Percentiles rank a stretch among this genome's conserved stretches.
phyloP scores from a whole-genome alignment of 2,113 vertebrate species.

The Phoxinus phoxinus region DNA sequence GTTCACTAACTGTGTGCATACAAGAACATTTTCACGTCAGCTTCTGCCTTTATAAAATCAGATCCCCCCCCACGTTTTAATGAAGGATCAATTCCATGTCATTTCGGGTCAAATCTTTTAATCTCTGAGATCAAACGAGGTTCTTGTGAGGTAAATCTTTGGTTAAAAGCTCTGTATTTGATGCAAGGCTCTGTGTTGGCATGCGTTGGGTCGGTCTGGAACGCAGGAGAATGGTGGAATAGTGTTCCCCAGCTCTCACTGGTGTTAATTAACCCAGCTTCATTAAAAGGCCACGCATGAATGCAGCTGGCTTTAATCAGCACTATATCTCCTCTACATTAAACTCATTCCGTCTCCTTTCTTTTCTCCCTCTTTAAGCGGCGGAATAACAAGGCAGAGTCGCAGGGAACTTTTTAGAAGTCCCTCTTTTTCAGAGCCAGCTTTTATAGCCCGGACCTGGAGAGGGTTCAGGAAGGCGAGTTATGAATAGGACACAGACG shows the following conservation, averaged over 20 bases:
- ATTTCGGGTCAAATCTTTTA: background rate
- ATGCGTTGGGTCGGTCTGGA: background rate
- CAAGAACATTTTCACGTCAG: background rate
- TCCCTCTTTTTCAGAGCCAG: slow-evolving; percentile 24
- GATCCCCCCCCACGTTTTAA: background rate
- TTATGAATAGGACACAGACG: slow-evolving; percentile 36
- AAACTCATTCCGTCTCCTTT: slow-evolving; percentile 32
- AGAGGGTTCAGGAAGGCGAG: slow-evolving; percentile 36
- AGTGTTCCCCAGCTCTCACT: slow-evolving; percentile 50
- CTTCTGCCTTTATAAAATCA: background rate
- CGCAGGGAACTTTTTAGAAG: slow-evolving; percentile 59
- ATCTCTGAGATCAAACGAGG: background rate
- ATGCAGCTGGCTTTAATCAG: slow-evolving; percentile 73
- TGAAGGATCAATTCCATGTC: background rate
- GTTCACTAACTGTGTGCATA: background rate
- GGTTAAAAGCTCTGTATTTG: slow-evolving; percentile 5
- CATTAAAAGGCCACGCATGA: slow-evolving; percentile 80
- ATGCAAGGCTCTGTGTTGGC: background rate
- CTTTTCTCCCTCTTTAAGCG: slow-evolving; percentile 30
- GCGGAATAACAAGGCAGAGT: slow-evolving; percentile 56
- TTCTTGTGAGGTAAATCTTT: background rate
- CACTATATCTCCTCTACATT: slow-evolving; percentile 61
- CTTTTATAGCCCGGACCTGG: slow-evolving; percentile 46
- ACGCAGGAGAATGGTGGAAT: background rate
- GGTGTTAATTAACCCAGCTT: slow-evolving; percentile 73